These are phyloP conservation scores for Sminthurides aquaticus DNA, from an alignment of 2,888 invertebrate species.

Conservation along the genomic window DNA sequence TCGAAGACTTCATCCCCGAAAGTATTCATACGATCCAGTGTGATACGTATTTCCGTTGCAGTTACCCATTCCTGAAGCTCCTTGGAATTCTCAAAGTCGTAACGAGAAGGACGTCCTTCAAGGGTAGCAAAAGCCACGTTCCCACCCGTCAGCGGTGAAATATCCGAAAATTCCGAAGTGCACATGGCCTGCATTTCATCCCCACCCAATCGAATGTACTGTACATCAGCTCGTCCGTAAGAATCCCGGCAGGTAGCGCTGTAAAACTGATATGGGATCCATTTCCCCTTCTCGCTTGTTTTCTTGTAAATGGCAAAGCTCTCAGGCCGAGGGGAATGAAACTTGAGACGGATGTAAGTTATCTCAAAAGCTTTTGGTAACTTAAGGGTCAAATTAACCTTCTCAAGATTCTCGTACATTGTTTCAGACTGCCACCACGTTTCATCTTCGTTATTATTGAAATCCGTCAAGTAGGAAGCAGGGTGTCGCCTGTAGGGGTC, in stretches of 20 bases:
- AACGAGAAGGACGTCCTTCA: conserved; percentile 87
- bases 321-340: conserved; percentile 92
- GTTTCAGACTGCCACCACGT: conserved; percentile 99
- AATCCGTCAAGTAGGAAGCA: conserved; percentile 75
- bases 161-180: conserved; percentile 95
- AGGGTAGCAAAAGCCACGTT: conserved; percentile 91
- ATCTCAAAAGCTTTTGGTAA: conserved; percentile 93
- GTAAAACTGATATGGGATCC: conserved; percentile 87
- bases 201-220: conserved; percentile 64
- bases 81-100: conserved; percentile 69
- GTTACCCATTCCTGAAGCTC: conserved; percentile 98
- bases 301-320: conserved; percentile 94
- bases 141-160: conserved; percentile 88
- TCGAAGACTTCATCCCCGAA: conserved; percentile 97
- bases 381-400: conserved; percentile 84
- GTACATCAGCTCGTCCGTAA: conserved; percentile 73
- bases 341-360: conserved; percentile 87
- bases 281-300: conserved; percentile 64
- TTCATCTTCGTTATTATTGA: conserved; percentile 79
- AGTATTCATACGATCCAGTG: conserved; percentile 86
- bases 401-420: conserved; percentile 83
- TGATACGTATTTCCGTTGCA: conserved; percentile 85
- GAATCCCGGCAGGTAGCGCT: conserved; percentile 88
- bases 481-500: conserved; percentile 58
- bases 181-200: conserved; percentile 90